A percentile compares a stretch with the other conserved stretches of the same genome.
These are phyloP conservation scores for Chitala chitala DNA, from an alignment of 2,113 vertebrate species.

Conservation along the genomic window DNA sequence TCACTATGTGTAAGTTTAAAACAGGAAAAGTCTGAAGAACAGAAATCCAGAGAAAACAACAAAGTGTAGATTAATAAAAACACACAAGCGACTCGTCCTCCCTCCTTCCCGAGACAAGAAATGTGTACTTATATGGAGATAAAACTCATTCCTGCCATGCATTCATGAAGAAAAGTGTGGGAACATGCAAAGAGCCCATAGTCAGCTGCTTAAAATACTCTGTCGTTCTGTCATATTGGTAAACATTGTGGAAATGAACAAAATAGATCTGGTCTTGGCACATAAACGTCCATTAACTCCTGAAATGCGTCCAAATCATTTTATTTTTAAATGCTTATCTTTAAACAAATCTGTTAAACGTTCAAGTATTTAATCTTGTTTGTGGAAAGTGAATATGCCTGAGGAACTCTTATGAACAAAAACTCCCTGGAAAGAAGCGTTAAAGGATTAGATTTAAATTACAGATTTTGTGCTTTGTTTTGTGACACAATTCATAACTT, in stretches of 20 bases:
- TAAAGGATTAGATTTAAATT: constrained; percentile 8
- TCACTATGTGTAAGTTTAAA: neutral
- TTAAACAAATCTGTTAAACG: neutral
- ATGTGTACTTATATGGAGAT: constrained; percentile 8
- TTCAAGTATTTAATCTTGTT: constrained; percentile 33
- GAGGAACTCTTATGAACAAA: constrained; percentile 40
- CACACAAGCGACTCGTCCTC: too few relatives aligned
- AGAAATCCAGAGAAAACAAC: neutral
- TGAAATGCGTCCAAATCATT: constrained; percentile 3
- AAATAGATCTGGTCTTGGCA: neutral
- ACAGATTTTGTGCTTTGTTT: constrained; percentile 20
- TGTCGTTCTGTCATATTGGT: neutral
- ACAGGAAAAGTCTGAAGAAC: neutral
- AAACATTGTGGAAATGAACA: neutral
- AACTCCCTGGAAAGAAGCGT: constrained; percentile 18
- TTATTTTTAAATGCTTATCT: neutral
- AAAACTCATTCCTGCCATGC: neutral
- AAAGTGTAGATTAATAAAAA: too few relatives aligned
- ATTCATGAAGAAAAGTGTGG: neutral
- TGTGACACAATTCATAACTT: constrained; percentile 42
- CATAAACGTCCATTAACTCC: neutral
- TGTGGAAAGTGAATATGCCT: constrained; percentile 44
- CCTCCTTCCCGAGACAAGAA: neutral
- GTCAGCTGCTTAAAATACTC: constrained; percentile 4
- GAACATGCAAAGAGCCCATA: neutral